These are phyloP conservation scores for Sebastes diaconus DNA, from an alignment of 2,797 vertebrate genomes.

Conservation along the genomic window DNA sequence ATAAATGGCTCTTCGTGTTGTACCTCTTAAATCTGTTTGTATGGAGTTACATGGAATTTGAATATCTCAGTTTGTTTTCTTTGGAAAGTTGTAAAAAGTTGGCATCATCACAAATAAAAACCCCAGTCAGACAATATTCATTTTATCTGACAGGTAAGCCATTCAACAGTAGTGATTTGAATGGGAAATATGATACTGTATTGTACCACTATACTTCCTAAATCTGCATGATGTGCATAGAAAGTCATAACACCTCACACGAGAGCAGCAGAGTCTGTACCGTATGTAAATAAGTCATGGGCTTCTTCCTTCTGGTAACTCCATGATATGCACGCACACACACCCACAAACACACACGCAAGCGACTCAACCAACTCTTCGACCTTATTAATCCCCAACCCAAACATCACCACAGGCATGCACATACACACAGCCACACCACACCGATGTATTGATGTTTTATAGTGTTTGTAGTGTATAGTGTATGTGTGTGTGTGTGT, in stretches of 20 bases:
- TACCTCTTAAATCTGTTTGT: neutral
- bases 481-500: neutral
- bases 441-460: conserved; percentile 75
- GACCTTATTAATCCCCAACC: conserved; percentile 25
- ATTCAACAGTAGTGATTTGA: conserved; percentile 12
- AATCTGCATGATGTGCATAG: neutral
- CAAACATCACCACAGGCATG: conserved; percentile 26
- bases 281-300: neutral
- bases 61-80: neutral
- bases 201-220: neutral
- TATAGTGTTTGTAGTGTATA: conserved; percentile 37
- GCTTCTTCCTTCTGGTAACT: neutral
- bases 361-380: conserved; percentile 4
- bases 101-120: neutral
- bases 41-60: conserved; percentile 4
- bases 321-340: neutral
- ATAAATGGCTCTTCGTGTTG: neutral
- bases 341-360: neutral
- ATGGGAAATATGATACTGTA: conserved; percentile 17
- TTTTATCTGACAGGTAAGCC: neutral
- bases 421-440: conserved; percentile 20
- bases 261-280: neutral
- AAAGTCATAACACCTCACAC: neutral
- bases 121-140: neutral
- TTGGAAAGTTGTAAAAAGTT: neutral